Conservation (phyloP, 92 coral and sea anemone genomes). For the Virgularia gustaviana region DNA sequence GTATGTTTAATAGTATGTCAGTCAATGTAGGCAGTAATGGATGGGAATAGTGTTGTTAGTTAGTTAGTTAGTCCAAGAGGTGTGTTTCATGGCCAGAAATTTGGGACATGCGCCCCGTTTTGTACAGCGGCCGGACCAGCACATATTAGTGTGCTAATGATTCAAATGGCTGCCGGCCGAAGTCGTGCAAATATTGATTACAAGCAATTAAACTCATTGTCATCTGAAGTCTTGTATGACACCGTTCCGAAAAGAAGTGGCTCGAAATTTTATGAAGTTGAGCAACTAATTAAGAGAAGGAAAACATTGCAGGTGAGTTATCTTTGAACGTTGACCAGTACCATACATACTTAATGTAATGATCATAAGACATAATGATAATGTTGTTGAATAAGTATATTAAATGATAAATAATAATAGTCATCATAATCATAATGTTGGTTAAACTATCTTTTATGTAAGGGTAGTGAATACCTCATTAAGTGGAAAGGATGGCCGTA, state of each 20-base stretch:
- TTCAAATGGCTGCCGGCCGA: slow-evolving; percentile 1
- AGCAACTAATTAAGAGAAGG: not conserved
- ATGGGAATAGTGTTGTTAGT: too few species aligned
- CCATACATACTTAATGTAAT: not conserved
- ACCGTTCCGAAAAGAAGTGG: not conserved
- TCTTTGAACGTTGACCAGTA: not conserved
- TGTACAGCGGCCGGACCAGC: not conserved
- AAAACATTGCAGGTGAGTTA: not conserved
- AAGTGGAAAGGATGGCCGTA: not conserved
- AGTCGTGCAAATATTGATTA: too few species aligned
- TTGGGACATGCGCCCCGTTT: slow-evolving; percentile 10
- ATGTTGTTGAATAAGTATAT: not conserved
- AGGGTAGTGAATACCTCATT: too few species aligned
- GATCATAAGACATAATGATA: too few species aligned
- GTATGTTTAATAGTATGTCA: too few species aligned
- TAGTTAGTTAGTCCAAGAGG: too few species aligned
- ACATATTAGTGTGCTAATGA: not conserved
- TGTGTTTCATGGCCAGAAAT: slow-evolving; percentile 38
- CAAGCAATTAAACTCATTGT: slow-evolving; percentile 14
- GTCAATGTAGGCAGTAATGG: too few species aligned
- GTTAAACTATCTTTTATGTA: not conserved
- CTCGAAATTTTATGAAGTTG: slow-evolving; percentile 13
- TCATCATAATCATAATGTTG: not conserved
- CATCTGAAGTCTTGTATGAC: slow-evolving; percentile 12
- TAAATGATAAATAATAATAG: not conserved